phyloP scores from a whole-genome alignment of 2,888 invertebrate genomes.

The Myopa testacea region DNA sequence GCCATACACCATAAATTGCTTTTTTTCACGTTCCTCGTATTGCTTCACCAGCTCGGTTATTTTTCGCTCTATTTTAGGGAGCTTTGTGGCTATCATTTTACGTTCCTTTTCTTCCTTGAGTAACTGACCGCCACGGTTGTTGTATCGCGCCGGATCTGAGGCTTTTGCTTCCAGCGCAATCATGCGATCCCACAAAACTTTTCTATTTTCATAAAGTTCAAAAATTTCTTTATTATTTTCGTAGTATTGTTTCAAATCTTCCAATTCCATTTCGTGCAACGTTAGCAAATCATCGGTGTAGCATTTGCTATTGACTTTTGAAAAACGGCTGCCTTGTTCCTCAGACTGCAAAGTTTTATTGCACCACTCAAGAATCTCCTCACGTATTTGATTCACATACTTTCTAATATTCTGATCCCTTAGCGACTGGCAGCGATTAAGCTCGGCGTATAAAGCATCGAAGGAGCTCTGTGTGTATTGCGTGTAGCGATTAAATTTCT shows the following conservation, averaged over 20 bases:
- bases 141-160: conserved; percentile 83
- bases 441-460: conserved; percentile 72
- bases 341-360: conserved; percentile 79
- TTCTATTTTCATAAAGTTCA: conserved; percentile 75
- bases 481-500: conserved; percentile 71
- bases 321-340: conserved; percentile 73
- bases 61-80: conserved; percentile 80
- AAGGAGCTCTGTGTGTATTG: conserved; percentile 60
- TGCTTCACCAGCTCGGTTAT: conserved; percentile 70
- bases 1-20: conserved; percentile 75
- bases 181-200: conserved; percentile 81
- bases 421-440: conserved; percentile 79
- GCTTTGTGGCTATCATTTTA: conserved; percentile 77
- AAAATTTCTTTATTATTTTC: conserved; percentile 75
- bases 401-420: conserved; percentile 82
- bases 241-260: conserved; percentile 77
- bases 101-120: conserved; percentile 88
- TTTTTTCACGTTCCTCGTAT: conserved; percentile 71
- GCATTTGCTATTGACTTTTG: conserved; percentile 75
- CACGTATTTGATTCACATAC: conserved; percentile 72
- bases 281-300: conserved; percentile 85
- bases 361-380: conserved; percentile 81
- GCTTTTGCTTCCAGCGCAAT: conserved; percentile 80
- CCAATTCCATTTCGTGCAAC: conserved; percentile 82
- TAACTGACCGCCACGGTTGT: conserved; percentile 88